Evolutionary conservation across 1,140 invertebrate species (phyloP), one percentile per base, ranked within the genome.

Genomic region (Drosophila auraria): DNA sequence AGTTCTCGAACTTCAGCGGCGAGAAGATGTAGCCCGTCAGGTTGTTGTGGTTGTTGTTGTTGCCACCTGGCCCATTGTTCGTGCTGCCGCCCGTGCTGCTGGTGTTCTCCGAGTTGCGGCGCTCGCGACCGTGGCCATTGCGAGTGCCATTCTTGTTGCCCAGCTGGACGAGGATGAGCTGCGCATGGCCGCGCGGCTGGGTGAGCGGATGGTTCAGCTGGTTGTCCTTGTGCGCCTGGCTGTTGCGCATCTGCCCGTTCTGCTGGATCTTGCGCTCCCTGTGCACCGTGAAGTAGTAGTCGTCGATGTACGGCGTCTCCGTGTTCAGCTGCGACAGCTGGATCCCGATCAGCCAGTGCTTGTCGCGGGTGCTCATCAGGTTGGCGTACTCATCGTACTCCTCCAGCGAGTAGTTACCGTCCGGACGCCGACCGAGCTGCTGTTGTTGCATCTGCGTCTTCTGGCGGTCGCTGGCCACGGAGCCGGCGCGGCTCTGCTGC

Each of bases 311-410:
- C 0, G 97, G 97, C 40, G 97, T 97, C 51, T 96, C 96, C 1
- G 97, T 97, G 78, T 97, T 97, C 0, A 99, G 93, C 92, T 98
- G 98, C 64, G 98, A 93, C 79, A 98, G 94, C 93, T 99, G 98
- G 84, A 99, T 98, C 91, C 98, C 98, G 53, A 98, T 96, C 2
- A 99, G 94, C 97, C 98, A 98, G 70, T 98, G 97, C 89, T 98
- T 99, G 86, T 99, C 98, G 45, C 96, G 95, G 71, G 95, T 95
- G 44, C 97, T 98, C 98, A 99, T 99, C 3, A 99, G 93, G 25
- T 97, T 97, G 7, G 96, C 96, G 92, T 98, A 98, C 83, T 97
- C 96, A 92, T 98, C 97, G 58, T 82, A 93, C 44, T 92, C 92
- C n/a, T 92, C 79, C 14, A 80, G 73, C 2, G 91, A 84, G 23